Base-by-base conservation (phyloP, 2,113 vertebrate genomes). In the Epinephelus cyanopodus region DNA sequence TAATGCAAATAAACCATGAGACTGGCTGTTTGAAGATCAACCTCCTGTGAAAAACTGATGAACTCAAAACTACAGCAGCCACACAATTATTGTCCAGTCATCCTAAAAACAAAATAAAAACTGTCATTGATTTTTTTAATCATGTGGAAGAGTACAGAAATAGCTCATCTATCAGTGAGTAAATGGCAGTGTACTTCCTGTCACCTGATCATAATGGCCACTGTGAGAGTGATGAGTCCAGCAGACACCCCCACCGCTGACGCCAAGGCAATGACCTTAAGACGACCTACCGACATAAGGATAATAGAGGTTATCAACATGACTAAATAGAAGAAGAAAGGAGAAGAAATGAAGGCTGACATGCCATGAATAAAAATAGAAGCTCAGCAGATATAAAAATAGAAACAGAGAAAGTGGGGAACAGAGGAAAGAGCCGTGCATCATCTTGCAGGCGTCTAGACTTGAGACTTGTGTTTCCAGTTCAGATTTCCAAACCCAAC, bases 161-260 rank as follows among this genome's bases (percentile, higher is more conserved):
- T 71, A 56, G 23, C 42, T 45, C 42, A 45, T 45, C 42, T 11
- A 45, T 9, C 15, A 23, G 11, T 69, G 45, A 58, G 17, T 52
- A 70, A 64, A 48, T 17, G 58, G 21, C 15, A 57, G 50, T 29
- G 64, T 67, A 12, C 61, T 81, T 81, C 73, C 50, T 50, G 60
- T 90, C 87, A 96, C 95, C 95, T 96, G 89, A 96, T 95, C 95
- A 96, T 96, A 60, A 96, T 87, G 56, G 94, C 92, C 82, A 96
- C 93, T 0, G 95, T 96, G n/a, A 96, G 87, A 29, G 93, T 94
- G 89, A 96, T 96, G 85, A 96, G 94, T 11, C 87, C 95, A 4
- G 94, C 92, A 73, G 94, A 96, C 81, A 96, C 95, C 5, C 94
- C 94, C 62, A 96, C 93, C 4, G 95, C 95, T 63, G 95, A 95